These are phyloP conservation scores for Salvelinus namaycush DNA, from an alignment of 2,113 vertebrate genomes.

Conservation along the genomic window DNA sequence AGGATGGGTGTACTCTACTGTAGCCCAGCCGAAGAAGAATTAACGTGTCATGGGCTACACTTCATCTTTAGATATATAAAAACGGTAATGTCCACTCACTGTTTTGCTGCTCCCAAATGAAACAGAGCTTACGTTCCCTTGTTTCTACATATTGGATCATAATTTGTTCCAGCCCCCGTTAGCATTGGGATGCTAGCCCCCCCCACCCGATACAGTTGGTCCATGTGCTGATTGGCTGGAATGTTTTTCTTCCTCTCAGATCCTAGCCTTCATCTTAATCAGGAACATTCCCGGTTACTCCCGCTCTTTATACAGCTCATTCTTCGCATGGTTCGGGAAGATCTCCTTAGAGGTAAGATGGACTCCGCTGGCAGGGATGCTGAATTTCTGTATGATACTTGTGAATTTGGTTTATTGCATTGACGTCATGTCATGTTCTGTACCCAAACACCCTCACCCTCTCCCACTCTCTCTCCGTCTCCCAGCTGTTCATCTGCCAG, in stretches of 20 bases:
- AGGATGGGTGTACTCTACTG: too few relatives aligned
- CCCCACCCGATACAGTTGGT: too few relatives aligned
- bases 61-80: too few relatives aligned
- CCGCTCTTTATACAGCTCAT: slow-evolving; percentile 94
- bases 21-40: too few relatives aligned
- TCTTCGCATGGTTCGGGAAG: slow-evolving; percentile 98
- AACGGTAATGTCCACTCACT: too few relatives aligned
- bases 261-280: slow-evolving; percentile 94
- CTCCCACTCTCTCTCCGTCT: slow-evolving; percentile 25
- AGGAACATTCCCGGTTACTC: slow-evolving; percentile 94
- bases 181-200: too few relatives aligned
- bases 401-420: too few relatives aligned
- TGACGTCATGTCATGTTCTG: neutral
- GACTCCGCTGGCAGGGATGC: neutral
- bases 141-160: too few relatives aligned
- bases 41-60: too few relatives aligned
- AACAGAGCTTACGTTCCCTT: too few relatives aligned
- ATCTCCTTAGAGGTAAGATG: slow-evolving; percentile 92
- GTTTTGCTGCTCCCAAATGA: too few relatives aligned
- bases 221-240: neutral
- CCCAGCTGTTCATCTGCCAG: slow-evolving; percentile 96
- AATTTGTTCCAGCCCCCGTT: too few relatives aligned
- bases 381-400: neutral
- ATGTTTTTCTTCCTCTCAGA: slow-evolving; percentile 70
- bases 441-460: neutral